These are phyloP conservation scores for Drosophila micromelanica DNA, from an alignment of 1,140 invertebrate genomes.

Conservation along the genomic window DNA sequence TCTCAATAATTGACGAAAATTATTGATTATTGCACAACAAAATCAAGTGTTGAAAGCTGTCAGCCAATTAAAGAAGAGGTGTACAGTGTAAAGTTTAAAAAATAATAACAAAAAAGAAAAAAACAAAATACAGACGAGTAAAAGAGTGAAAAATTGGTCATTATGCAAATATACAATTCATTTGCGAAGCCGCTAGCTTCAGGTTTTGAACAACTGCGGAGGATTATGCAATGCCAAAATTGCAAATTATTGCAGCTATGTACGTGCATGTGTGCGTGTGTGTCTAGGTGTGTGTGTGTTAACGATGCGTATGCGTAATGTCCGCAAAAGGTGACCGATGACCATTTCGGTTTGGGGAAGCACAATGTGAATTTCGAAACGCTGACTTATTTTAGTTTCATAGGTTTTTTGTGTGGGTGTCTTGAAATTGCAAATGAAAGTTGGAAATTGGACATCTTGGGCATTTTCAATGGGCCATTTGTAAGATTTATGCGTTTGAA, in stretches of 20 bases:
- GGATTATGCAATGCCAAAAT: slow-evolving; percentile 73
- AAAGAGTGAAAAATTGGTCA: slow-evolving; percentile 66
- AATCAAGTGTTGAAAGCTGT: slow-evolving; percentile 16
- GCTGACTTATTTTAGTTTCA: slow-evolving; percentile 2
- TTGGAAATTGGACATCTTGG: slow-evolving; percentile 21
- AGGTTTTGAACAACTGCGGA: slow-evolving; percentile 63
- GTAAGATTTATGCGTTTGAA: slow-evolving; percentile 37
- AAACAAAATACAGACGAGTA: slow-evolving; percentile 5
- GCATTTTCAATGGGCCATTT: slow-evolving; percentile 41
- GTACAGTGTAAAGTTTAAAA: slow-evolving; percentile 52
- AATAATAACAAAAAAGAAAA: slow-evolving; percentile 22
- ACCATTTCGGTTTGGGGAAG: slow-evolving; percentile 21
- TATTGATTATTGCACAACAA: slow-evolving; percentile 41
- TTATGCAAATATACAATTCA: slow-evolving; percentile 79
- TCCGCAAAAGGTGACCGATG: slow-evolving; percentile 51
- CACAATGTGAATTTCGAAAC: slow-evolving; percentile 11
- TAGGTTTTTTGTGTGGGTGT: slow-evolving; percentile 10
- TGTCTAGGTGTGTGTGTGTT: slow-evolving; percentile 35
- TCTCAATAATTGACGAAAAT: slow-evolving; percentile 4
- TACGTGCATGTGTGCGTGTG: slow-evolving; percentile 25
- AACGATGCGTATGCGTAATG: slow-evolving; percentile 75
- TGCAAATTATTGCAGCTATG: slow-evolving; percentile 60
- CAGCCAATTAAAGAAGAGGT: slow-evolving; percentile 58
- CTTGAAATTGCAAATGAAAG: slow-evolving; percentile 44
- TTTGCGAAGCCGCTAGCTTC: slow-evolving; percentile 35